Evolutionary conservation across 1,140 invertebrate species (phyloP).

Genomic region (Drosophila arawakana): DNA sequence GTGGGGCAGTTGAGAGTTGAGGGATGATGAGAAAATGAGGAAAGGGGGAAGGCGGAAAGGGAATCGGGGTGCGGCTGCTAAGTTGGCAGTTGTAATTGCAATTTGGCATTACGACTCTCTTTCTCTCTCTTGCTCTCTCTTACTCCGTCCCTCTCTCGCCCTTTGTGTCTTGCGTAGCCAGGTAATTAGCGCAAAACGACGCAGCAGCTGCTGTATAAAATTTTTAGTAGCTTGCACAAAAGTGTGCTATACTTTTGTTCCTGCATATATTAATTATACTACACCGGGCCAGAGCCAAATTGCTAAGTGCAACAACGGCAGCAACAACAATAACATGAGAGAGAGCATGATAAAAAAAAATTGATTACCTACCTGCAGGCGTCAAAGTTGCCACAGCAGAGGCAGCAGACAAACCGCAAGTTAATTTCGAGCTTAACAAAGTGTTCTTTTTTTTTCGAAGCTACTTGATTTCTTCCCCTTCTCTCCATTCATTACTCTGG

Average conservation of each 20-base stretch:
- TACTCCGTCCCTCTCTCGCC: too few relatives aligned
- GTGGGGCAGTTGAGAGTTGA: background rate
- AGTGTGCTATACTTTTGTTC: slow-evolving; percentile 47
- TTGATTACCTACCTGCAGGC: slow-evolving; percentile 80
- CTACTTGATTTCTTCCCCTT: slow-evolving; percentile 23
- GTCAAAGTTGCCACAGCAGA: slow-evolving; percentile 67
- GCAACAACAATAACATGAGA: slow-evolving; percentile 5
- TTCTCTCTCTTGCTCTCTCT: background rate
- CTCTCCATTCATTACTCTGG: background rate
- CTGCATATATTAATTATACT: slow-evolving; percentile 76
- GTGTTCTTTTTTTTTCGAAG: slow-evolving; percentile 50
- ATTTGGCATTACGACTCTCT: slow-evolving; percentile 75
- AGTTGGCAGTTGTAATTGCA: slow-evolving; percentile 75
- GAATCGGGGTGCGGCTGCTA: slow-evolving; percentile 16
- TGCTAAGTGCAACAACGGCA: slow-evolving; percentile 68
- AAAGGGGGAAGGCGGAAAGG: background rate
- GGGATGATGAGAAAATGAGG: background rate
- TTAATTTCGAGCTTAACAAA: slow-evolving; percentile 83
- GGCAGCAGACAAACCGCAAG: slow-evolving; percentile 73
- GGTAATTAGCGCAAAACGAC: slow-evolving; percentile 78
- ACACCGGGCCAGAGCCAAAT: slow-evolving; percentile 47
- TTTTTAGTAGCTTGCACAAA: slow-evolving; percentile 66
- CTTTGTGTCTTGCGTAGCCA: slow-evolving; percentile 22
- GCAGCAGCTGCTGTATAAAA: slow-evolving; percentile 75
- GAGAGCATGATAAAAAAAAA: slow-evolving; percentile 37